These are phyloP conservation scores for Caenorhabditis virilis DNA, from an alignment of 2,888 invertebrate genomes.

Conservation along the genomic window DNA sequence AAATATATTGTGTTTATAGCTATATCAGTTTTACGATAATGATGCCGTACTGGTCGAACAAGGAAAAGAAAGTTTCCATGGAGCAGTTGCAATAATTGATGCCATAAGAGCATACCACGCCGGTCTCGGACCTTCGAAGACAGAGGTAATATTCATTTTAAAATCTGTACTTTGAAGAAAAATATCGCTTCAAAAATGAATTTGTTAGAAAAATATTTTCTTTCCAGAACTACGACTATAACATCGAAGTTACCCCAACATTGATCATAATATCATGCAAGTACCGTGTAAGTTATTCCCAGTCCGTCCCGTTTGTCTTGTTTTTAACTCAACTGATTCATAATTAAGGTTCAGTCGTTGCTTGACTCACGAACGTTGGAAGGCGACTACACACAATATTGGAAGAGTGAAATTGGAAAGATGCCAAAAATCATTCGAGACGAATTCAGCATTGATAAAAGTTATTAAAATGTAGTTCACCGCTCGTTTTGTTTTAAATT, in stretches of 20 bases:
- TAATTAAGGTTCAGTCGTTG: conserved; percentile 37
- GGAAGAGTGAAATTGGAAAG: conserved; percentile 27
- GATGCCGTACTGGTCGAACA: conserved; percentile 31
- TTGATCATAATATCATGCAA: conserved; percentile 26
- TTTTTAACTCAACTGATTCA: conserved; percentile 3
- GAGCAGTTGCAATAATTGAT: conserved; percentile 19
- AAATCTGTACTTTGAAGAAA: no score
- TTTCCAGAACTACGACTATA: conserved; percentile 33
- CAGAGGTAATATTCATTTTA: no score
- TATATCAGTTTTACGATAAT: conserved; percentile 31
- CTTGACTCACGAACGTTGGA: conserved; percentile 21
- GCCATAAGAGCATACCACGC: conserved; percentile 34
- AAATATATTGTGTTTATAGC: conserved; percentile 4
- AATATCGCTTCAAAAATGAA: no score
- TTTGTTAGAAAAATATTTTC: no score
- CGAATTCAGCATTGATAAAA: conserved; percentile 38
- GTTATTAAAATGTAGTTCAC: no score
- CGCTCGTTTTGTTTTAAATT: no score
- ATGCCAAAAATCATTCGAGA: conserved; percentile 34
- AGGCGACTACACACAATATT: conserved; percentile 35
- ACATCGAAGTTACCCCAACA: conserved; percentile 25
- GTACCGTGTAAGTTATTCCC: conserved; percentile 25
- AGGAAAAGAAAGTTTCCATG: conserved; percentile 27
- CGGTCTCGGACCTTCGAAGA: conserved; percentile 25
- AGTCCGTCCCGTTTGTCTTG: no score